Conservation (phyloP, 2,113 vertebrate genomes). For the Serinus canaria region DNA sequence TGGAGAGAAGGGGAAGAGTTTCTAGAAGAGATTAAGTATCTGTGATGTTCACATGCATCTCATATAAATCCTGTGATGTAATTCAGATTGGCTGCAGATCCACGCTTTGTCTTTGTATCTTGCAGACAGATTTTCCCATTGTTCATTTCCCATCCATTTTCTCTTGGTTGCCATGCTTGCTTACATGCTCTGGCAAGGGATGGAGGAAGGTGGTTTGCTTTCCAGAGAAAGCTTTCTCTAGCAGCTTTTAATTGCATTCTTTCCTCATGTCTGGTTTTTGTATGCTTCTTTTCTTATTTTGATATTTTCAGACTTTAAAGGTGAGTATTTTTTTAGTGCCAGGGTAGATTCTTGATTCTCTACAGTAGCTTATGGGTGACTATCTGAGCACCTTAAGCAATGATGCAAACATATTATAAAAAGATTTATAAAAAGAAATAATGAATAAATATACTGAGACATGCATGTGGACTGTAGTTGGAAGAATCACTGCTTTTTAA, state of each 20-base stretch:
- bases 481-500: background rate
- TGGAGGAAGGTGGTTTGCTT: slow-evolving; percentile 45
- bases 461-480: background rate
- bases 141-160: slow-evolving; percentile 23
- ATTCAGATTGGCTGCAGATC: slow-evolving; percentile 25
- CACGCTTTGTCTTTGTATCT: background rate
- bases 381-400: background rate
- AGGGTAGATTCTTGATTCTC: background rate
- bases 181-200: background rate
- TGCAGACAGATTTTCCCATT: slow-evolving; percentile 30
- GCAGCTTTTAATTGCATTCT: background rate
- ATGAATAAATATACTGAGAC: background rate
- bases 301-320: background rate
- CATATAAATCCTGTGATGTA: slow-evolving; percentile 23
- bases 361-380: background rate
- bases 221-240: background rate
- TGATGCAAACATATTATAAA: background rate
- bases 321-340: background rate
- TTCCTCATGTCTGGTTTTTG: background rate
- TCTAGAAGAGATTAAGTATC: slow-evolving; percentile 60
- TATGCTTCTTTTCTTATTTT: background rate
- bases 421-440: background rate
- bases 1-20: slow-evolving; percentile 30
- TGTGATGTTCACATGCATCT: slow-evolving; percentile 54
- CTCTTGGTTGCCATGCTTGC: slow-evolving; percentile 52